Evolutionary conservation across 2,113 vertebrate genomes (phyloP).

Genomic region (Oreochromis tanganicae): DNA sequence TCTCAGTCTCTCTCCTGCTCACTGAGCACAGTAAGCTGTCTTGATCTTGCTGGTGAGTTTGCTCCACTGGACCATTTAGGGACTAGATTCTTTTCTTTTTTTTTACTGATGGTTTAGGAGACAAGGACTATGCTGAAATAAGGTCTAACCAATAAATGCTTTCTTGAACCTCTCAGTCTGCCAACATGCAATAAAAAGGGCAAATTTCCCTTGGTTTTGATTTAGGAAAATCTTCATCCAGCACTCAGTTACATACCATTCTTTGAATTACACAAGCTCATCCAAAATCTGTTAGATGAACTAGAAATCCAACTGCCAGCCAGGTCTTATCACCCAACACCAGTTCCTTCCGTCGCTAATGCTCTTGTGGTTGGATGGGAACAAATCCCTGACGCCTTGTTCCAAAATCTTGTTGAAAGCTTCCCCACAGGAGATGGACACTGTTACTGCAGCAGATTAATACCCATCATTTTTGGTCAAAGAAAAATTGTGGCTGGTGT

Average conservation of each 20-base stretch:
- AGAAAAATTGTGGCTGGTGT: background rate
- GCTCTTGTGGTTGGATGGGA: background rate
- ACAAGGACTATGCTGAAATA: background rate
- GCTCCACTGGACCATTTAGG: constrained; percentile 34
- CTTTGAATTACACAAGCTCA: background rate
- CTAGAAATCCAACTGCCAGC: background rate
- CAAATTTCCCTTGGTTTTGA: background rate
- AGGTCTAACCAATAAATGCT: background rate
- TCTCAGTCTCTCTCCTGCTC: background rate
- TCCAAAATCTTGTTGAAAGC: background rate
- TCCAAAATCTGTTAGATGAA: background rate
- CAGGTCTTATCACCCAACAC: background rate
- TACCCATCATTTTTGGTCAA: background rate
- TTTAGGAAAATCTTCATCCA: background rate
- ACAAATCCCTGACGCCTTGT: background rate
- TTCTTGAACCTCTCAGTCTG: background rate
- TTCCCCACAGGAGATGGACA: background rate
- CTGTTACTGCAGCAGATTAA: background rate
- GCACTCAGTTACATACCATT: background rate
- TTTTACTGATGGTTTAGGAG: constrained; percentile 1
- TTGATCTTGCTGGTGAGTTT: constrained; percentile 27
- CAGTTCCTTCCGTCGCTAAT: background rate
- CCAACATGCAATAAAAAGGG: background rate
- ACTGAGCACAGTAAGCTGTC: constrained; percentile 30
- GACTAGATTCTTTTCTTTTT: background rate